Conservation (phyloP, 2,113 vertebrate species). For the Podocnemis expansa region DNA sequence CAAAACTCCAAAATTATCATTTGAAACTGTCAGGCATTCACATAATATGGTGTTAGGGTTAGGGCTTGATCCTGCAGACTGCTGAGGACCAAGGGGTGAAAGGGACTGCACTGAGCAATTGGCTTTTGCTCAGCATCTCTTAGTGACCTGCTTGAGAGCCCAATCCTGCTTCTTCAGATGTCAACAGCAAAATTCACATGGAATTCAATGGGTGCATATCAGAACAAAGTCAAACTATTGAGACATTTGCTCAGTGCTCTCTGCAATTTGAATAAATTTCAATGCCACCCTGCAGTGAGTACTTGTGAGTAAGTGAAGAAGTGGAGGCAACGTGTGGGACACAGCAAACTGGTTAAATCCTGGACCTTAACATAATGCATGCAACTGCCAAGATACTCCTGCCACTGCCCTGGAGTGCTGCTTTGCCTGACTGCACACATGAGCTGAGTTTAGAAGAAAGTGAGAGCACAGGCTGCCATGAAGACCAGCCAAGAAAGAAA, state of each 20-base stretch:
- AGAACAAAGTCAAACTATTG: not conserved
- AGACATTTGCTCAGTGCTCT: not conserved
- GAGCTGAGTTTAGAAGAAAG: not conserved
- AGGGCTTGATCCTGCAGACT: not conserved
- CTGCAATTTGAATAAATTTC: not conserved
- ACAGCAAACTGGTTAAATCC: not conserved
- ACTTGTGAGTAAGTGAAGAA: slow-evolving; percentile 45
- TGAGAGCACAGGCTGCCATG: not conserved
- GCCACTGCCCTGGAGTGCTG: not conserved
- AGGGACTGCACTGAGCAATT: not conserved
- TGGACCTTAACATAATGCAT: not conserved
- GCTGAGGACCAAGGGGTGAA: not conserved
- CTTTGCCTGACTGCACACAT: not conserved
- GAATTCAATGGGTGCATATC: not conserved
- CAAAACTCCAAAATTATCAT: not conserved
- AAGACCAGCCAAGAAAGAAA: not conserved
- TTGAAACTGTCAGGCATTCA: not conserved
- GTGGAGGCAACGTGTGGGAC: not conserved
- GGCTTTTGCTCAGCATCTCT: not conserved
- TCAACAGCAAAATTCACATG: not conserved
- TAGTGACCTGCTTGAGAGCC: not conserved
- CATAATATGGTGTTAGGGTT: not conserved
- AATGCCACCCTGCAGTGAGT: not conserved
- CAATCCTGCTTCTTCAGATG: not conserved
- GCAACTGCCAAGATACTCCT: not conserved